These are phyloP conservation scores for Drosophila atripex DNA, from an alignment of 2,888 invertebrate genomes.

Conservation along the genomic window DNA sequence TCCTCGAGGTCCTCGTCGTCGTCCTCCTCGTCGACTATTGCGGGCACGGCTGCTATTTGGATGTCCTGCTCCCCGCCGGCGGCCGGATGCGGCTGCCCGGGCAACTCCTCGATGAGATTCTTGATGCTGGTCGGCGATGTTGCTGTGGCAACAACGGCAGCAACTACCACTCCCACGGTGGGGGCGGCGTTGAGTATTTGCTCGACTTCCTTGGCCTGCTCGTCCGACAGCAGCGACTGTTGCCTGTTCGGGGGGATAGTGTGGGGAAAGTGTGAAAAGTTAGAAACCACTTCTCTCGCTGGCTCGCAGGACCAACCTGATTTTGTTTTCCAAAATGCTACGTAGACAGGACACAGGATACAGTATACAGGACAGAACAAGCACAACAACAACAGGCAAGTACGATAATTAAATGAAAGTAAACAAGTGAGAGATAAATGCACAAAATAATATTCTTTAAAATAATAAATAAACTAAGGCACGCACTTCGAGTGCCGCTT, in stretches of 20 bases:
- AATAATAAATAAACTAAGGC: slow-evolving; percentile 20
- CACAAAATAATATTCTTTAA: slow-evolving; percentile 27
- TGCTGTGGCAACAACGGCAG: slow-evolving; percentile 81
- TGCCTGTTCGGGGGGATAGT: slow-evolving; percentile 85
- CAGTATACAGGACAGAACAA: slow-evolving; percentile 45
- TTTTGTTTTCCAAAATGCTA: slow-evolving; percentile 93
- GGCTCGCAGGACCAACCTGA: slow-evolving; percentile 87
- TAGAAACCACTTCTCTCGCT: not conserved
- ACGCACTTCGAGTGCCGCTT: slow-evolving; percentile 27
- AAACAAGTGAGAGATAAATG: slow-evolving; percentile 41
- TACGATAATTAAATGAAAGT: slow-evolving; percentile 49
- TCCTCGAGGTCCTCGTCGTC: slow-evolving; percentile 36
- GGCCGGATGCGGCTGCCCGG: slow-evolving; percentile 26
- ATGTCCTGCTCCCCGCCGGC: slow-evolving; percentile 48
- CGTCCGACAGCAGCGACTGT: slow-evolving; percentile 93
- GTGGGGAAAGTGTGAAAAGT: slow-evolving; percentile 3
- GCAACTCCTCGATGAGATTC: slow-evolving; percentile 76
- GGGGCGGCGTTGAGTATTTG: slow-evolving; percentile 88
- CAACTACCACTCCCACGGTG: slow-evolving; percentile 77
- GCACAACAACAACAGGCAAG: slow-evolving; percentile 45
- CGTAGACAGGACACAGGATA: slow-evolving; percentile 48
- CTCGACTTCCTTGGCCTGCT: slow-evolving; percentile 95
- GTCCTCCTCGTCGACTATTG: slow-evolving; percentile 37
- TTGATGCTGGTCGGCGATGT: slow-evolving; percentile 79
- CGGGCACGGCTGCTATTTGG: slow-evolving; percentile 54